A percentile compares a stretch with the other conserved stretches of the same genome.
Evolutionary conservation across 1,140 invertebrate species (phyloP).

Genomic region (Lethocerus indicus): DNA sequence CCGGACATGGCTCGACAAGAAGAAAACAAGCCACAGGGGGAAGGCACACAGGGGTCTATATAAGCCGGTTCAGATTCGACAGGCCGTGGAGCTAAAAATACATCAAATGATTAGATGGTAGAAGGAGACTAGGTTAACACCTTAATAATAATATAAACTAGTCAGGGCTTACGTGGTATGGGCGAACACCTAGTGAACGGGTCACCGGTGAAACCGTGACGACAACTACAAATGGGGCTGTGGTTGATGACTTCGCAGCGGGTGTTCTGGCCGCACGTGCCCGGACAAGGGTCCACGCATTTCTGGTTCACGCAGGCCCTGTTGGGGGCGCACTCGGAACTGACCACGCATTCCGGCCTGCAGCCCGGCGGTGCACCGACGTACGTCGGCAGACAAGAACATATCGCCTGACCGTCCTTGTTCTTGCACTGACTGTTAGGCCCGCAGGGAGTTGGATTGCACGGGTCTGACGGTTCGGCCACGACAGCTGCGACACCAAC

Average conservation of each 20-base stretch:
- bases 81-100: too few relatives aligned
- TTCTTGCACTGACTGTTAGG: conserved; percentile 55
- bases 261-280: conserved; percentile 54
- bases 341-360: conserved; percentile 55
- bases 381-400: conserved; percentile 50
- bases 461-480: conserved; percentile 28
- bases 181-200: conserved; percentile 41
- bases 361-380: conserved; percentile 56
- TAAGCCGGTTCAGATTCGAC: conserved; percentile 12
- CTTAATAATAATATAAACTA: not conserved
- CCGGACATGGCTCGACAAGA: conserved; percentile 42
- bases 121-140: too few relatives aligned
- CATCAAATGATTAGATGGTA: not conserved
- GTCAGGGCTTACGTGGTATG: conserved; percentile 20
- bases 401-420: conserved; percentile 48
- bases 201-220: conserved; percentile 38
- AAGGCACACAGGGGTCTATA: conserved; percentile 42
- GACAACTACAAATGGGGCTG: conserved; percentile 45
- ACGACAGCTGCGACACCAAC: conserved; percentile 17
- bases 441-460: conserved; percentile 55
- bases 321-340: conserved; percentile 48
- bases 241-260: conserved; percentile 48
- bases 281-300: conserved; percentile 61
- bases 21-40: conserved; percentile 57
- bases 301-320: conserved; percentile 60